Evolutionary conservation across 35 echinoderm and acorn worm genomes (phyloP).

Genomic region (Apostichopus parvimensis): DNA sequence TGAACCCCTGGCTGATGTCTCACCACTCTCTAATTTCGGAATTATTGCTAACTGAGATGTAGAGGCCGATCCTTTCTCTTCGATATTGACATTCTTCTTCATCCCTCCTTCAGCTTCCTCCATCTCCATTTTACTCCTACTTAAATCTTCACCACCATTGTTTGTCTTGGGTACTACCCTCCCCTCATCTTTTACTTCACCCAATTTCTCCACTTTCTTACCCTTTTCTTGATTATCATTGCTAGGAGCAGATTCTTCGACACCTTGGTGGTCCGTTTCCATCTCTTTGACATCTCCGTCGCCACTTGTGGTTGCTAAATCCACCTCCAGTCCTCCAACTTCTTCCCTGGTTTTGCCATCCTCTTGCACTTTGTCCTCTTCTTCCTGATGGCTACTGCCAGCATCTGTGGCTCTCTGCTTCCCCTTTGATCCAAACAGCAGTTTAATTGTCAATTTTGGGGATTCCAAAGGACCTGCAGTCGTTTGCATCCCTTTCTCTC

Average conservation of each 20-base stretch:
- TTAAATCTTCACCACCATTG: no score
- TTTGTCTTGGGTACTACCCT: no score
- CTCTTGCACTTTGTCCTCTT: not conserved
- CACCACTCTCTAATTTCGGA: not conserved
- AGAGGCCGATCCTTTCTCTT: not conserved
- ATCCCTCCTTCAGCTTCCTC: constrained; percentile 7
- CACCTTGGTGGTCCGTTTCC: not conserved
- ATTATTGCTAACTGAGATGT: not conserved
- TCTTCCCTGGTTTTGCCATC: not conserved
- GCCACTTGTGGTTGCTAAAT: not conserved
- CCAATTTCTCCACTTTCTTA: no score
- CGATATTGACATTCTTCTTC: not conserved
- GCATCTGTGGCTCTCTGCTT: not conserved
- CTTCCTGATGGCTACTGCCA: constrained; percentile 1
- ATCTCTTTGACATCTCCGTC: constrained; percentile 41
- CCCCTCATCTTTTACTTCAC: no score
- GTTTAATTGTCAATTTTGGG: constrained; percentile 45
- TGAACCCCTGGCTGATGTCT: no score
- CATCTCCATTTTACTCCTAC: not conserved
- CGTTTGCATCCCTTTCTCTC: not conserved
- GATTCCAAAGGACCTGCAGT: not conserved
- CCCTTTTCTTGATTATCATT: not conserved
- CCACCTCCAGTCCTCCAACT: not conserved
- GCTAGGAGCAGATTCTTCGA: not conserved
- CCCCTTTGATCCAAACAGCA: constrained; percentile 47